Base-by-base conservation (phyloP, 2,888 invertebrate genomes). In the Drosophila pseudotakahashii region DNA sequence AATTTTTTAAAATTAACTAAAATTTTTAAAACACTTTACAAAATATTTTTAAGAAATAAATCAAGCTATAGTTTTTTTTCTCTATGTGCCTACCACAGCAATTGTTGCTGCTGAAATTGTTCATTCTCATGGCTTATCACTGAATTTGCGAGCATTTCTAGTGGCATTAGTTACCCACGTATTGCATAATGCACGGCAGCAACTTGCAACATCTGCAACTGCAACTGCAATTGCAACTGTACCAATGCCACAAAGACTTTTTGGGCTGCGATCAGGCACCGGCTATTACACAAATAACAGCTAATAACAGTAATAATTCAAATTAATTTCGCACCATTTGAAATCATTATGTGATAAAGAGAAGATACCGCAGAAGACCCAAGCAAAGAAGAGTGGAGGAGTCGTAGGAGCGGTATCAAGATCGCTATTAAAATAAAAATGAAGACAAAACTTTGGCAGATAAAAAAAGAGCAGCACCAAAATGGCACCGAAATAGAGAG, bases 371-470 rank as follows among this genome's bases (percentile, higher is more conserved):
- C 66, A 26, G 30, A 39, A 39, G 14, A 30, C 16, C 16, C 23
- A 23, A 30, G 60, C 36, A 45, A 32, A 5, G 11, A 37, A 47
- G 42, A 13, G 23, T 42, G 52, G 37, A 44, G 50, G 26, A 37
- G 63, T 37, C 48, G 32, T 26, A 47, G 53, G 63, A 62, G 69
- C 70, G 66, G 62, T 70, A 70, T 70, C 71, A 63, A 71, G 73
- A 85, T 89, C 84, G 81, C 88, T 81, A 89, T 85, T 85, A 89
- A 89, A 85, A 87, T 89, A 89, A 85, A 89, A 89, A 85, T 89
- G 84, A 85, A 85, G 89, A 89, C 89, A 85, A 89, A 89, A 85
- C 85, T 81, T 70, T 52, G 75, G 77, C 57, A 75, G 81, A 87
- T 86, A 86, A 86, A 76, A 78, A 73, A 72, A 76, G 60, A 58